Evolutionary conservation across 2,888 invertebrate genomes (phyloP).

Genomic region (Stramonita haemastoma): DNA sequence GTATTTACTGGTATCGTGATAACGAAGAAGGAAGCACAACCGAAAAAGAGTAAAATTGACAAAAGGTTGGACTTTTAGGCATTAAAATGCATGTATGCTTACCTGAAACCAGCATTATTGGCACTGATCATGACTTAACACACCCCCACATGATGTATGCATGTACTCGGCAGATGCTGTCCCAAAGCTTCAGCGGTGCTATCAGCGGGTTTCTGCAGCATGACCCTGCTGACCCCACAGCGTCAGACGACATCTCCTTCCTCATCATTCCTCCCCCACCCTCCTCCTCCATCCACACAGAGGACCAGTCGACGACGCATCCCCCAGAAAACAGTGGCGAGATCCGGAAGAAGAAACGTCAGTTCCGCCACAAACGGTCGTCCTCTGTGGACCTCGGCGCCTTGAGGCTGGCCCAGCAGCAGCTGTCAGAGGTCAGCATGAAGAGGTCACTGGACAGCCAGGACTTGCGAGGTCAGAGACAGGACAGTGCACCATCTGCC

Average conservation of each 20-base stretch:
- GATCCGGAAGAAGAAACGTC: conserved; percentile 53
- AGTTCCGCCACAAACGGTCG: conserved; percentile 55
- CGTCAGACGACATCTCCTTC: conserved; percentile 62
- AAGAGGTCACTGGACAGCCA: conserved; percentile 48
- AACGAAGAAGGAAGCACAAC: no score
- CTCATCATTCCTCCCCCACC: conserved; percentile 72
- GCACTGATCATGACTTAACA: no score
- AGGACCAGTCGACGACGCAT: conserved; percentile 52
- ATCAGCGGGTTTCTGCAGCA: not conserved
- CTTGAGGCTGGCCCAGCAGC: conserved; percentile 47
- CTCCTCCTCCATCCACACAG: conserved; percentile 51
- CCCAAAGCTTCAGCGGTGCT: conserved; percentile 35
- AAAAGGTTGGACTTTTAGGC: no score
- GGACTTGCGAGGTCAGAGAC: not conserved
- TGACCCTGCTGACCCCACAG: not conserved
- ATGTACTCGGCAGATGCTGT: not conserved
- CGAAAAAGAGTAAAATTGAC: no score
- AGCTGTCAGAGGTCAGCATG: conserved; percentile 40
- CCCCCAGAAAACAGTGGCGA: not conserved
- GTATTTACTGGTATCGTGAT: no score
- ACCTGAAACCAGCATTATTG: no score
- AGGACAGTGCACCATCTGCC: conserved; percentile 15
- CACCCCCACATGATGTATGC: no score
- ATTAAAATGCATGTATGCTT: no score
- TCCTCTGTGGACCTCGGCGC: conserved; percentile 57